Evolutionary conservation across 2,888 invertebrate genomes (phyloP), one percentile per base, ranked within the genome.

Genomic region (Podabrus alpinus): DNA sequence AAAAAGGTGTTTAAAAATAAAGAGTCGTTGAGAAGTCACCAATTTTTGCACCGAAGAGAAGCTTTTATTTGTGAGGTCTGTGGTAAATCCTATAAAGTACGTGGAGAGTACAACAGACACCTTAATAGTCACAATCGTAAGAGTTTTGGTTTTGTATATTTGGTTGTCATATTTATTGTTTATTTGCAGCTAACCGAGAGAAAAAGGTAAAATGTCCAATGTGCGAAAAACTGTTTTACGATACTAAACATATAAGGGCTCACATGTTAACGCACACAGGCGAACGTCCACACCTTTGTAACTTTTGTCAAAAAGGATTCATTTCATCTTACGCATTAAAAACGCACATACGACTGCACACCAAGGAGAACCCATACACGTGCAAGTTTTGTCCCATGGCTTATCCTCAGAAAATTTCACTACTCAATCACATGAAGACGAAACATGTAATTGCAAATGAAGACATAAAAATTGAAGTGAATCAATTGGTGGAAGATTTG

Each of bases 51-150:
- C 74, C 78, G 75, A 68, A 83, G 82, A 4, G 75, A 79, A 15
- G 76, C 76, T 16, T 84, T 78, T 68, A 81, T 81, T 15, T 86
- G 86, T 77, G 82, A 85, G 66, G 77, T 83, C 62, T 86, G 86
- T 78, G 84, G 83, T 9, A 85, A 80, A 75, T 78, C 74, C 16
- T 84, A 80, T 69, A 85, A 81, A 76, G 75, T 84, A n/a, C 83
- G 83, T 17, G 72, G 68, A 25, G 76, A 68, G 59, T 76, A 71
- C 19, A 67, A 59, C 60, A 29, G 68, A 16, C 76, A 76, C 59
- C 66, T 60, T 15, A 71, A 68, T 15, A 64, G 69, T 19, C 76
- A 76, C 45, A 17, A 71, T 71, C 82, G 19, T 75, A 75, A 72
- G 69, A 66, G 13, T 68, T 68, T 67, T 9, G 13, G 9, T 13